These are phyloP conservation scores for Ptilonorhynchus violaceus DNA, from an alignment of 2,113 vertebrate genomes.

Conservation along the genomic window DNA sequence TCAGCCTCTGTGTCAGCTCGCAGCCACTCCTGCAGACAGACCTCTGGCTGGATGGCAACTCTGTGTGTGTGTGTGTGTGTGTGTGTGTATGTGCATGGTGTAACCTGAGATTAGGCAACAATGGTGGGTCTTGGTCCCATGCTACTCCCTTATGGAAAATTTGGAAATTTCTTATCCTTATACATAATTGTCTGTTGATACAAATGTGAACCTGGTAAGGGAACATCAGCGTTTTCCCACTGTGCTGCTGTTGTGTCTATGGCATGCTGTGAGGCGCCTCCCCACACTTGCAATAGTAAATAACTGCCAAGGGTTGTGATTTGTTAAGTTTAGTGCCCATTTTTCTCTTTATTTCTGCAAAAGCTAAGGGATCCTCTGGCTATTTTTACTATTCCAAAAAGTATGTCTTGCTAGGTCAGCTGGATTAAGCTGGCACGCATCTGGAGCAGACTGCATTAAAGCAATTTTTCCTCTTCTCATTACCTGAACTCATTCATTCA, in stretches of 20 bases:
- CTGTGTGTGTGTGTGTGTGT: accelerated
- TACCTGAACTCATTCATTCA: constrained; percentile 42
- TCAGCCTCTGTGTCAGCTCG: background rate
- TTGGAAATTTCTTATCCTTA: background rate
- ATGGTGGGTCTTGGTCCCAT: background rate
- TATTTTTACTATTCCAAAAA: background rate
- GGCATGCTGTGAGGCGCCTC: background rate
- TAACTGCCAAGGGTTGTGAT: background rate
- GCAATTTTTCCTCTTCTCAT: constrained; percentile 11
- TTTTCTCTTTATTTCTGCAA: background rate
- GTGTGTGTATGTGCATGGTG: accelerated
- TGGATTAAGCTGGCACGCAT: constrained; percentile 17
- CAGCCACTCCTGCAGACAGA: background rate
- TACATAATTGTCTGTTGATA: background rate
- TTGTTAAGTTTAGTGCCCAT: background rate
- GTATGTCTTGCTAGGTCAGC: constrained; percentile 4
- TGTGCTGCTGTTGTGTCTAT: background rate
- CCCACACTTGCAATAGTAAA: background rate
- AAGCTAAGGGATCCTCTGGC: background rate
- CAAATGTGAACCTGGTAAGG: background rate
- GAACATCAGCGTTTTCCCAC: background rate
- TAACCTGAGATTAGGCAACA: background rate
- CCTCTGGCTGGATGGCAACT: background rate
- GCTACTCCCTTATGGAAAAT: accelerated
- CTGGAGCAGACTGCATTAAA: background rate